Conservation (phyloP, 1,140 invertebrate genomes). For the Lordiphosa clarofinis region DNA sequence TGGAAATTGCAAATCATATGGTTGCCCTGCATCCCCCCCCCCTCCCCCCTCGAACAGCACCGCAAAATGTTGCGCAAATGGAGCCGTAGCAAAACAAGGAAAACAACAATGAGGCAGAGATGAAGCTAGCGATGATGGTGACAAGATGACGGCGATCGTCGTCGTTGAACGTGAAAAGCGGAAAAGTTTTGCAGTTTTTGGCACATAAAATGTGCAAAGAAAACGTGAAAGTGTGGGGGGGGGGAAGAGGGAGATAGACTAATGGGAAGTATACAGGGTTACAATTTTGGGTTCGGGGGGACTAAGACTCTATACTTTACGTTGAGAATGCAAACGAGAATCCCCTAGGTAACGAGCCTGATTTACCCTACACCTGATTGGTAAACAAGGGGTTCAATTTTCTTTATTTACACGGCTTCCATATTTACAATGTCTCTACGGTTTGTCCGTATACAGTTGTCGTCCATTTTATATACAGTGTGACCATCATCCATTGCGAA, state of each 20-base stretch:
- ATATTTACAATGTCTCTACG: too few relatives aligned
- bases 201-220: slow-evolving; percentile 51
- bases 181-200: slow-evolving; percentile 74
- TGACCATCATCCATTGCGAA: too few relatives aligned
- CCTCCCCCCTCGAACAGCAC: not conserved
- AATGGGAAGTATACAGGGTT: not conserved
- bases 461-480: too few relatives aligned
- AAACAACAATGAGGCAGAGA: slow-evolving; percentile 39
- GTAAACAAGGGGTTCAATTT: too few relatives aligned
- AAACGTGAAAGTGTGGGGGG: slow-evolving; percentile 1
- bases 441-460: too few relatives aligned
- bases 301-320: too few relatives aligned
- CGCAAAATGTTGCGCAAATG: slow-evolving; percentile 65
- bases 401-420: too few relatives aligned
- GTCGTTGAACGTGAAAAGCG: slow-evolving; percentile 80
- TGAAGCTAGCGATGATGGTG: slow-evolving; percentile 5
- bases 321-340: too few relatives aligned
- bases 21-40: slow-evolving; percentile 16
- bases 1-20: slow-evolving; percentile 75
- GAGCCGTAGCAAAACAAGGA: slow-evolving; percentile 57
- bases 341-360: too few relatives aligned
- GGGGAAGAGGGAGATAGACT: too few relatives aligned
- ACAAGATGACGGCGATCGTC: slow-evolving; percentile 73
- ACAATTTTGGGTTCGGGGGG: too few relatives aligned
- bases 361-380: too few relatives aligned